These are phyloP conservation scores for Thera britannica DNA, from an alignment of 2,888 invertebrate genomes.

Conservation along the genomic window DNA sequence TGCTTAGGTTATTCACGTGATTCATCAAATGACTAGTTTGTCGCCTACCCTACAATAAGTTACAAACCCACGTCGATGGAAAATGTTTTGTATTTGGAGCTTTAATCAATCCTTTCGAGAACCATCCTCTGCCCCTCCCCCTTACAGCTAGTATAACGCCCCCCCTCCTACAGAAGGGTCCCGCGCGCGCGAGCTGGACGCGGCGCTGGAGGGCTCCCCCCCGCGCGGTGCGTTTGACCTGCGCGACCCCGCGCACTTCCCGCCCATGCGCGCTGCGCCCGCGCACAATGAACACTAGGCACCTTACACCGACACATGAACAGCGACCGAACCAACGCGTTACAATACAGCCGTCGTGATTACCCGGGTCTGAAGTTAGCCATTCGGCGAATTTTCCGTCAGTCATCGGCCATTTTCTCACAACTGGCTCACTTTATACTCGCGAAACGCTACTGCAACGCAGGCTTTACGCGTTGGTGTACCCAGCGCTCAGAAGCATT, in stretches of 20 bases:
- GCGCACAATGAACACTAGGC: constrained; percentile 32
- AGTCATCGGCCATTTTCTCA: too few species aligned
- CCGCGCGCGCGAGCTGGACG: constrained; percentile 89
- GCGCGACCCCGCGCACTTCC: constrained; percentile 93
- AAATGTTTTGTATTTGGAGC: background rate
- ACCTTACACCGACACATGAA: background rate
- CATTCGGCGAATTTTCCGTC: too few species aligned
- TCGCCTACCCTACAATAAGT: too few species aligned
- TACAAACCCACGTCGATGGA: too few species aligned
- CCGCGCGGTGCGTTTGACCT: constrained; percentile 89
- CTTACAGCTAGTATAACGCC: background rate
- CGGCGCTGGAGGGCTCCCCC: constrained; percentile 87
- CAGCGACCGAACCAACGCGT: too few species aligned
- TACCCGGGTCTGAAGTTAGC: too few species aligned
- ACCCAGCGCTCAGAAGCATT: background rate
- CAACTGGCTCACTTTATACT: too few species aligned
- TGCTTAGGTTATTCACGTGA: too few species aligned
- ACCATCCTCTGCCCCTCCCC: background rate
- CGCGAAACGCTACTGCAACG: background rate
- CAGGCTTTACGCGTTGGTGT: background rate
- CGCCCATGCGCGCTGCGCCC: constrained; percentile 84
- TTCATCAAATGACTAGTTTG: too few species aligned
- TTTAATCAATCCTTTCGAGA: constrained; percentile 1
- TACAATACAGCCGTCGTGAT: too few species aligned
- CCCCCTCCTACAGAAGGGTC: constrained; percentile 86